Base-by-base conservation (phyloP, 2,888 invertebrate genomes). In the Volucella zonaria region DNA sequence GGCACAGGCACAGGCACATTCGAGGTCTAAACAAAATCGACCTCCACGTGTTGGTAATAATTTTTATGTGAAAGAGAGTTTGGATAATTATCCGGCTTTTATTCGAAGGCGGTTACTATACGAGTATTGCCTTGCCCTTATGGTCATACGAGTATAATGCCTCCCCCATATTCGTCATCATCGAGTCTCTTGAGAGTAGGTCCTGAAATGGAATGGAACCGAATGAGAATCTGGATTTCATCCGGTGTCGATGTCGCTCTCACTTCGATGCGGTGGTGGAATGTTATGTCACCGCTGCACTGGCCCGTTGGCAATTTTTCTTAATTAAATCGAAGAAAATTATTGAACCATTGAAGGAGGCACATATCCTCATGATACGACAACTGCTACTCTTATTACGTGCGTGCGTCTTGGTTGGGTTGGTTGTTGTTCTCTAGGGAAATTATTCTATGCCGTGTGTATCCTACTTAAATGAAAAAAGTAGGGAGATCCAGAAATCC, bases 11-110 rank as follows among this genome's bases (percentile, higher is more conserved):
- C 18, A 23, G 1, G 12, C 45, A 67, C 73, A 67, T 67, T 54
- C 45, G 56, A 31, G 66, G 74, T 56, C 67, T 54, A 67, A 62
- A 43, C 71, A 47, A 43, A 77, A 49, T 52, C 67, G 15, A 59
- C 49, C 64, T 49, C 51, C 18, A 15, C 11, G 51, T 42, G 58
- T 78, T 78, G 78, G 78, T 82, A 78, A 82, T 78, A 68, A 73
- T 82, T 82, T 74, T 61, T 68, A 56, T 74, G 78, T 67, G 77
- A 62, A 67, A 73, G 54, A 51, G 51, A 74, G 73, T 78, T 82
- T 82, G 73, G 74, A 74, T 78, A 78, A 82, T 75, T 67, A 51
- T 75, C 62, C 47, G 49, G 45, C 51, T 61, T 49, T 38, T 61
- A 66, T 68, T 70, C 51, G 15, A 15, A 8, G 6, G 49, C 45